These are phyloP conservation scores for Tupaia chinensis DNA, from an alignment of 2,113 vertebrate species.

Conservation along the genomic window DNA sequence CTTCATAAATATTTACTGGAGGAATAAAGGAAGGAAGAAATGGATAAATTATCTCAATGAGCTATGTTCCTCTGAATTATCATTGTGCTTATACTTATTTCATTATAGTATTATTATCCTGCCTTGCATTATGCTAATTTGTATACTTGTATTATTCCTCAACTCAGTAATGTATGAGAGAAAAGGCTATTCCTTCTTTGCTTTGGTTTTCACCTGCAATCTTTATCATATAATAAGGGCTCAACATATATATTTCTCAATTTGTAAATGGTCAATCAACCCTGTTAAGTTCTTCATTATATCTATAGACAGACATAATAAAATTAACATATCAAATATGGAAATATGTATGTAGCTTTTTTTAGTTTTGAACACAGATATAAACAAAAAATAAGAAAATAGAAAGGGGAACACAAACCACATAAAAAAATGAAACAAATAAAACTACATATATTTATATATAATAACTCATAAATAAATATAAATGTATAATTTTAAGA, in stretches of 20 bases:
- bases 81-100: not conserved
- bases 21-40: not conserved
- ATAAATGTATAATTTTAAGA: too few relatives aligned
- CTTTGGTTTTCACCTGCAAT: not conserved
- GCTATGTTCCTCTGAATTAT: not conserved
- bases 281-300: not conserved
- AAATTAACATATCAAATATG: not conserved
- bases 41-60: not conserved
- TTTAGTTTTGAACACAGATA: constrained; percentile 32
- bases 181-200: not conserved
- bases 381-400: constrained; percentile 17
- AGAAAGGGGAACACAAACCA: not conserved
- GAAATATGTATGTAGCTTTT: not conserved
- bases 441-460: not conserved
- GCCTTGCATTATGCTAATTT: not conserved
- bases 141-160: not conserved
- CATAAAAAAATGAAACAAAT: constrained; percentile 1
- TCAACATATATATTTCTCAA: not conserved
- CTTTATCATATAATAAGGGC: not conserved
- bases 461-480: too few relatives aligned
- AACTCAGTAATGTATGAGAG: not conserved
- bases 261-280: not conserved
- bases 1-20: constrained; percentile 23
- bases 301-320: not conserved
- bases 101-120: not conserved